Evolutionary conservation across 2,113 vertebrate genomes (phyloP).

Genomic region (Panurus biarmicus): DNA sequence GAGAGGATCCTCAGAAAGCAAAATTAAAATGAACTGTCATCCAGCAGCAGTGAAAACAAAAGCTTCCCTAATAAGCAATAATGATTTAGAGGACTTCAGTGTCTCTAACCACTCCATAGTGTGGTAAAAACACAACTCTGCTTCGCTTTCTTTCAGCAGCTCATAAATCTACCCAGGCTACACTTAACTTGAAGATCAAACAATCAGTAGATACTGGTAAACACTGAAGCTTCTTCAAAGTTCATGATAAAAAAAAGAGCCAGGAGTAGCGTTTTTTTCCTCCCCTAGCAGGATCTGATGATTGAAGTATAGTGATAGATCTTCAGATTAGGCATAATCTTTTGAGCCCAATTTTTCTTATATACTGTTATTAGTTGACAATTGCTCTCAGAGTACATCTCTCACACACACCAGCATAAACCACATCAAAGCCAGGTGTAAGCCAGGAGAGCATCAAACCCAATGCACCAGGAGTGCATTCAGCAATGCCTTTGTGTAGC

Average conservation of each 20-base stretch:
- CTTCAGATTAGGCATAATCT: background rate
- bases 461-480: background rate
- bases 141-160: background rate
- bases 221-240: constrained; percentile 17
- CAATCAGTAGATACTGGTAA: constrained; percentile 20
- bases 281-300: background rate
- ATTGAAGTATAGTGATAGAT: background rate
- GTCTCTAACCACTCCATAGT: background rate
- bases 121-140: background rate
- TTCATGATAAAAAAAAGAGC: background rate
- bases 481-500: background rate
- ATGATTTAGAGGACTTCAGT: constrained; percentile 16
- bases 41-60: background rate
- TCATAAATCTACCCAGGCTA: background rate
- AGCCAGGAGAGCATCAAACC: background rate
- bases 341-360: background rate
- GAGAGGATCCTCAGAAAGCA: constrained; percentile 2
- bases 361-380: background rate
- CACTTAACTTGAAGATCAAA: constrained; percentile 41
- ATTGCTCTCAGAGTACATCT: background rate
- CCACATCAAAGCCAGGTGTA: background rate
- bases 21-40: constrained; percentile 6
- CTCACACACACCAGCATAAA: background rate
- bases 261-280: background rate
- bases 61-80: background rate